Conservation (phyloP, 2,113 vertebrate genomes). For the Marmota monax region DNA sequence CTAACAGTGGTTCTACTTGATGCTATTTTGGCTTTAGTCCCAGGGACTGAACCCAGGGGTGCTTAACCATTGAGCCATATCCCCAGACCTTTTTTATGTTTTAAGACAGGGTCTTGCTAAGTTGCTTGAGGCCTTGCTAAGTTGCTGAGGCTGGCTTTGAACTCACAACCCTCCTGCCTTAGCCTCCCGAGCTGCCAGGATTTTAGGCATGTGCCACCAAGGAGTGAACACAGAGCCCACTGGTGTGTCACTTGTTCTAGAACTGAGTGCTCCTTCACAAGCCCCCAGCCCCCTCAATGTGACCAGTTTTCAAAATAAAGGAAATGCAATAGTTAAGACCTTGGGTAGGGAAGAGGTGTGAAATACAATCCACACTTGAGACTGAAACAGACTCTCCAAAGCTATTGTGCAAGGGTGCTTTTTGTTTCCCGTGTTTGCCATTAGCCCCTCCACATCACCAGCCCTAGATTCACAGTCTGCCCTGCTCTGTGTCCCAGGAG, state of each 20-base stretch:
- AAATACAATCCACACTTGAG: neutral
- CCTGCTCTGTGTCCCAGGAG: neutral
- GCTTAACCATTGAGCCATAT: too few species aligned
- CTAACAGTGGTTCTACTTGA: neutral
- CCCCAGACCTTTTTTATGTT: too few species aligned
- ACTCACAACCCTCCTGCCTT: too few species aligned
- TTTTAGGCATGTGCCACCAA: neutral
- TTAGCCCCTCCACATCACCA: neutral
- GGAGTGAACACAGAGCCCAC: accelerated
- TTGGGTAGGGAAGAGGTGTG: neutral
- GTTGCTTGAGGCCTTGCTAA: too few species aligned
- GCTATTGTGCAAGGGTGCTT: neutral
- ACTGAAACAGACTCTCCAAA: neutral
- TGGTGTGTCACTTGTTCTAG: neutral
- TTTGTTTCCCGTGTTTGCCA: neutral
- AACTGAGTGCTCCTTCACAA: neutral
- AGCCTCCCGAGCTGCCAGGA: too few species aligned
- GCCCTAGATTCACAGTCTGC: neutral
- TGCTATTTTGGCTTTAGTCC: neutral
- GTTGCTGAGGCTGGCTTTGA: too few species aligned
- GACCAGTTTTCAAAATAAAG: conserved; percentile 4
- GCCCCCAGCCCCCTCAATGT: neutral
- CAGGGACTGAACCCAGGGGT: too few species aligned
- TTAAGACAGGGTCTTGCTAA: too few species aligned
- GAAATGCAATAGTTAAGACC: neutral